phyloP scores from a whole-genome alignment of 1,140 invertebrate species.

The Probaryconus sp. region DNA sequence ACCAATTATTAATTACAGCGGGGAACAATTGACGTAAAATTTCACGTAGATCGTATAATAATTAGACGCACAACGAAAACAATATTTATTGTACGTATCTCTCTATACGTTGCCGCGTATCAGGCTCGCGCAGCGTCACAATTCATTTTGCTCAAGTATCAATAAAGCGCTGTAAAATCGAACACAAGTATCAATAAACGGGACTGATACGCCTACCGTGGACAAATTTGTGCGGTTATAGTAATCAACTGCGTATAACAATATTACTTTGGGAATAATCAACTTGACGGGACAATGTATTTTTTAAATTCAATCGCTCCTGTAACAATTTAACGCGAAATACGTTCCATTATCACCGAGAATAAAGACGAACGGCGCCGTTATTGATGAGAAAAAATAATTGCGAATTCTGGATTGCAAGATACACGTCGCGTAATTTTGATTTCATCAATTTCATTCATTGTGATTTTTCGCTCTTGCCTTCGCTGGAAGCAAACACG shows the following conservation, averaged over 20 bases:
- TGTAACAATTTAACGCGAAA: too few relatives aligned
- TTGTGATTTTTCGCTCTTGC: constrained; percentile 16
- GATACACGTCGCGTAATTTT: constrained; percentile 13
- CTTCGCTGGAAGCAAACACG: constrained; percentile 25
- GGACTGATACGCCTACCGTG: constrained; percentile 18
- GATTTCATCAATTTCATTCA: constrained; percentile 28
- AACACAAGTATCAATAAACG: constrained; percentile 44
- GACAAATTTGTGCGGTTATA: constrained; percentile 27
- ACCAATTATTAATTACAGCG: too few relatives aligned
- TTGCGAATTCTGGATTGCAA: constrained; percentile 6
- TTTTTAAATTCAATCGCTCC: not conserved
- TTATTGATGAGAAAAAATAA: constrained; percentile 21
- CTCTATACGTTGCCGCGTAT: too few relatives aligned
- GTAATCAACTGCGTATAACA: constrained; percentile 29
- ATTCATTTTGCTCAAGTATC: constrained; percentile 38
- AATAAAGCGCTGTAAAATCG: constrained; percentile 37
- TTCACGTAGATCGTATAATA: not conserved
- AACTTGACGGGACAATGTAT: constrained; percentile 4
- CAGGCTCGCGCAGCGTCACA: not conserved
- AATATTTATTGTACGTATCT: constrained; percentile 32
- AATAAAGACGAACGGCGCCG: not conserved
- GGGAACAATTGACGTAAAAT: constrained; percentile 18
- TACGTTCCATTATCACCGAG: not conserved
- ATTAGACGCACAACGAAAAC: constrained; percentile 25
- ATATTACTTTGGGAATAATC: constrained; percentile 31